Evolutionary conservation across 2,797 vertebrate genomes (phyloP).

Genomic region (Sternarchorhynchus goeldii): DNA sequence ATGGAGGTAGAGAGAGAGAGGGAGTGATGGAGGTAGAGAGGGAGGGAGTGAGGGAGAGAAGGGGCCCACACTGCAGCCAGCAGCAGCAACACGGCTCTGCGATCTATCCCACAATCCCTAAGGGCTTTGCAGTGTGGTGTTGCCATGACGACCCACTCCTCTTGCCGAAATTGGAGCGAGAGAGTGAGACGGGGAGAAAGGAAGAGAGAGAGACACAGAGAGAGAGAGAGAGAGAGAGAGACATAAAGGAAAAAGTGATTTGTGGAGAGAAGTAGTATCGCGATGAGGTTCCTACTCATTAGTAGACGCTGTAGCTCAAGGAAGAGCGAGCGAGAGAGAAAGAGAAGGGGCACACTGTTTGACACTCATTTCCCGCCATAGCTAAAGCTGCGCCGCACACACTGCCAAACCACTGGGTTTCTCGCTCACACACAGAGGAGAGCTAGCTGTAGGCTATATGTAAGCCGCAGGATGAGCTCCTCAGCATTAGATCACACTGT

Average conservation of each 20-base stretch:
- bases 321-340: neutral
- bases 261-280: slow-evolving; percentile 40
- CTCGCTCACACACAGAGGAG: slow-evolving; percentile 27
- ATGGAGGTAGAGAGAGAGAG: neutral
- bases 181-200: slow-evolving; percentile 40
- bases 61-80: slow-evolving; percentile 48
- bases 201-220: slow-evolving; percentile 32
- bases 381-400: slow-evolving; percentile 3
- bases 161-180: slow-evolving; percentile 60
- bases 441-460: slow-evolving; percentile 40
- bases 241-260: slow-evolving; percentile 15
- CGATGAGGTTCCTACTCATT: slow-evolving; percentile 44
- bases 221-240: slow-evolving; percentile 20
- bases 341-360: slow-evolving; percentile 6
- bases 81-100: slow-evolving; percentile 52
- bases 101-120: slow-evolving; percentile 63
- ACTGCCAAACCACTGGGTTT: neutral
- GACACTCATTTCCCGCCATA: slow-evolving; percentile 27
- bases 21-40: neutral
- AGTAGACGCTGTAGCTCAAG: slow-evolving; percentile 28
- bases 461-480: slow-evolving; percentile 14
- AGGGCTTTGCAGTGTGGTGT: slow-evolving; percentile 62
- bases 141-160: slow-evolving; percentile 64
- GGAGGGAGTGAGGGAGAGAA: slow-evolving; percentile 10
- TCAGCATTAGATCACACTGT: slow-evolving; percentile 40